Conservation (phyloP, 2,113 vertebrate species). For the Heterotilapia buettikoferi region DNA sequence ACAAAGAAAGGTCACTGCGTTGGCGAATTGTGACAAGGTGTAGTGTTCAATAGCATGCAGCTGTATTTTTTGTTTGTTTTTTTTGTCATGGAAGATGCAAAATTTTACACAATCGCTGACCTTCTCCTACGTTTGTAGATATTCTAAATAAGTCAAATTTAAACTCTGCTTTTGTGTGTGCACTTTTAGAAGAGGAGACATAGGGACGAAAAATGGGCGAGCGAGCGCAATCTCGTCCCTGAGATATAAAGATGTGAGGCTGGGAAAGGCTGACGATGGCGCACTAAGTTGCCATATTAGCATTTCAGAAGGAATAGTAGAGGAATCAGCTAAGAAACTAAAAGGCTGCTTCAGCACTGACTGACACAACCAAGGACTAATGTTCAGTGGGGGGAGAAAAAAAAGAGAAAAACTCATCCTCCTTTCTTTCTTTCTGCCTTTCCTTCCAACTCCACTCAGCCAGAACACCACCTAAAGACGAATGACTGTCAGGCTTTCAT, state of each 20-base stretch:
- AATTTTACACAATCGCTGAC: constrained; percentile 10
- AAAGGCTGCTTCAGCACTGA: constrained; percentile 66
- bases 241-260: constrained; percentile 44
- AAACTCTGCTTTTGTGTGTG: background rate
- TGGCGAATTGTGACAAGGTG: background rate
- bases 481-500: constrained; percentile 18
- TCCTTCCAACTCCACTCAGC: constrained; percentile 15
- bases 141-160: constrained; percentile 12
- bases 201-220: background rate
- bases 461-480: constrained; percentile 26
- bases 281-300: constrained; percentile 59
- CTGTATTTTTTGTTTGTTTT: background rate
- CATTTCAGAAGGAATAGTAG: constrained; percentile 64
- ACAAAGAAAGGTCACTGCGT: constrained; percentile 40
- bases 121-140: constrained; percentile 16
- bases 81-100: background rate
- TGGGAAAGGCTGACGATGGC: constrained; percentile 48
- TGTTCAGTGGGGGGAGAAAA: constrained; percentile 6
- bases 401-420: background rate
- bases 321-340: constrained; percentile 54
- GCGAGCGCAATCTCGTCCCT: constrained; percentile 9
- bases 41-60: background rate
- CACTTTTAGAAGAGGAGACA: background rate
- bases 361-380: constrained; percentile 57
- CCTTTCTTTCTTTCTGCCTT: background rate